Evolutionary conservation across 2,797 vertebrate genomes (phyloP).

Genomic region (Smutsia temminckii): DNA sequence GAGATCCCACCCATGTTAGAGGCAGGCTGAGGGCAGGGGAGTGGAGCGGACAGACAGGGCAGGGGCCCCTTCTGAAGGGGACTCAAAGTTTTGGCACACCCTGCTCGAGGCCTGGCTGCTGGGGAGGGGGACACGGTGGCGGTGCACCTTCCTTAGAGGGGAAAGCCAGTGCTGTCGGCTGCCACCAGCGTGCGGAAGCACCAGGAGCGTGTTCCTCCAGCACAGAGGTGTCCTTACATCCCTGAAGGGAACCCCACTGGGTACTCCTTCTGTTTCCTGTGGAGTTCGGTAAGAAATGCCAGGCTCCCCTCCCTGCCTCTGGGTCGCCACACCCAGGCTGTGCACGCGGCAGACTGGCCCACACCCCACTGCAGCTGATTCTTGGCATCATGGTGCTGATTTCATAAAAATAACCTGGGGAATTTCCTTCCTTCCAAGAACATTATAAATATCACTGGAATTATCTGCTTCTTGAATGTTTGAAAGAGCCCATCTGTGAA

Average conservation of each 20-base stretch:
- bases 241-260: background rate
- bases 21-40: background rate
- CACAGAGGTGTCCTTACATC: fast-evolving
- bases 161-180: background rate
- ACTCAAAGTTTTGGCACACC: fast-evolving
- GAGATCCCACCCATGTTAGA: background rate
- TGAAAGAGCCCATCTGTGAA: slow-evolving; percentile 52
- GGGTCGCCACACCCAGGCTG: background rate
- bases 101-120: no score
- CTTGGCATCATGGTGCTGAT: background rate
- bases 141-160: fast-evolving
- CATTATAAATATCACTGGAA: background rate
- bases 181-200: fast-evolving
- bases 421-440: slow-evolving; percentile 46
- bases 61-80: background rate
- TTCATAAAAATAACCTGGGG: slow-evolving; percentile 26
- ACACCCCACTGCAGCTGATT: background rate
- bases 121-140: background rate
- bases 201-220: fast-evolving
- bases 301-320: fast-evolving
- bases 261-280: background rate
- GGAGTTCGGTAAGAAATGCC: background rate
- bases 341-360: background rate
- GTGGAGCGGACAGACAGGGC: background rate
- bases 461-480: background rate